These are phyloP conservation scores for Rambutsinella grinnellia DNA, from an alignment of 2,888 invertebrate genomes.

Conservation along the genomic window DNA sequence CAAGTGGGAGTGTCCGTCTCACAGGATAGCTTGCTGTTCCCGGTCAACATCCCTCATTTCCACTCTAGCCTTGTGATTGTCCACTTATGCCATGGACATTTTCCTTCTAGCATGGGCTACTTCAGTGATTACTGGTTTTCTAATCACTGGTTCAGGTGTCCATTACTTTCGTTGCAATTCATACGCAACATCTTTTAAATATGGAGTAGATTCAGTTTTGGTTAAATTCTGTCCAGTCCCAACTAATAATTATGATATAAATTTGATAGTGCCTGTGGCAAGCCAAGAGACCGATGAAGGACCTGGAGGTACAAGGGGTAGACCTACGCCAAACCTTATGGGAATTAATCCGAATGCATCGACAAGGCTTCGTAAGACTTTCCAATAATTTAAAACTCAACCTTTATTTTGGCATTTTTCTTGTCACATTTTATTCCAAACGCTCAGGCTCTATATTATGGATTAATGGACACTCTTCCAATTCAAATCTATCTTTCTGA, in stretches of 20 bases:
- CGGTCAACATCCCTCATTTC: neutral
- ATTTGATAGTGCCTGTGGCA: constrained; percentile 27
- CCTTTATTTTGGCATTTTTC: too few relatives aligned
- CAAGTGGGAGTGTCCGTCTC: too few relatives aligned
- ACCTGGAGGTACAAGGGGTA: neutral
- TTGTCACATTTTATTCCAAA: too few relatives aligned
- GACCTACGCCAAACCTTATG: neutral
- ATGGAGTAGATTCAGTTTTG: constrained; percentile 25
- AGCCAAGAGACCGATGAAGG: neutral
- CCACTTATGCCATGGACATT: constrained; percentile 22
- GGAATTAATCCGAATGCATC: neutral
- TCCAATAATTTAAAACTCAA: neutral
- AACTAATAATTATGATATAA: constrained; percentile 34
- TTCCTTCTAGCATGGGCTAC: constrained; percentile 24
- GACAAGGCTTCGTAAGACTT: constrained; percentile 20
- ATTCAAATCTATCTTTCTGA: too few relatives aligned
- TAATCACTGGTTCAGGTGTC: constrained; percentile 45
- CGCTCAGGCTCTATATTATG: too few relatives aligned
- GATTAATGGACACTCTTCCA: too few relatives aligned
- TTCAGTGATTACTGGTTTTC: constrained; percentile 20
- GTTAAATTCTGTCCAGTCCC: constrained; percentile 38
- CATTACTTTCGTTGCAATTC: constrained; percentile 52
- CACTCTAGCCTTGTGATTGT: neutral
- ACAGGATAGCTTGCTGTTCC: too few relatives aligned
- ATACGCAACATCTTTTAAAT: constrained; percentile 3